phyloP scores from a whole-genome alignment of 2,888 invertebrate genomes.

The Plutella xylostella region DNA sequence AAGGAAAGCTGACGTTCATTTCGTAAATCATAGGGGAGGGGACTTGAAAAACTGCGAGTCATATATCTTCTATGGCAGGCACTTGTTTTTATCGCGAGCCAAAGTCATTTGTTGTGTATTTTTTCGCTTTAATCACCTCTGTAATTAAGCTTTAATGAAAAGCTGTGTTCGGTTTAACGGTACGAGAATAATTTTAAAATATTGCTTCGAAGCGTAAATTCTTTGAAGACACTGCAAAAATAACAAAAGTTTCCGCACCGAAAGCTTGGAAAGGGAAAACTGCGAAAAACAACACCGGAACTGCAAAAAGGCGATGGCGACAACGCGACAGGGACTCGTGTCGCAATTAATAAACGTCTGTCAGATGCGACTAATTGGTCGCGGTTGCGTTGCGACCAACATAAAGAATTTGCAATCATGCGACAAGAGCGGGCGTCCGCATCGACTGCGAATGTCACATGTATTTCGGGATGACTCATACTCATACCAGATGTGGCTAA shows the following conservation, averaged over 20 bases:
- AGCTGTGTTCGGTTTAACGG: too few relatives aligned
- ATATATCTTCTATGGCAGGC: too few relatives aligned
- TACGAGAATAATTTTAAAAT: too few relatives aligned
- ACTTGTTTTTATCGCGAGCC: too few relatives aligned
- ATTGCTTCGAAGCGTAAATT: too few relatives aligned
- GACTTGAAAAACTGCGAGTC: too few relatives aligned
- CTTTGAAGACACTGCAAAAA: background rate
- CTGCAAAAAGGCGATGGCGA: slow-evolving; percentile 23
- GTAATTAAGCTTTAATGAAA: too few relatives aligned
- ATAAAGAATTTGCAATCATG: slow-evolving; percentile 37
- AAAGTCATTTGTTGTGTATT: too few relatives aligned
- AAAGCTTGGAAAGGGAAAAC: slow-evolving; percentile 15
- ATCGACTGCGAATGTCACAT: slow-evolving; percentile 5
- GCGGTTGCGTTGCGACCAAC: slow-evolving; percentile 38
- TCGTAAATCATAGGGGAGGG: too few relatives aligned
- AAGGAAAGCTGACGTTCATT: too few relatives aligned
- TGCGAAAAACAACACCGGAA: slow-evolving; percentile 45
- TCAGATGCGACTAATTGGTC: slow-evolving; percentile 58
- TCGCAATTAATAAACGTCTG: slow-evolving; percentile 65
- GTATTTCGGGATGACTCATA: background rate
- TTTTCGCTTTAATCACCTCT: too few relatives aligned
- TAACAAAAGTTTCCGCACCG: background rate
- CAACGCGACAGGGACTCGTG: slow-evolving; percentile 44
- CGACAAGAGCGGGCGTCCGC: background rate
- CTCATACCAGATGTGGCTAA: slow-evolving; percentile 5